Evolutionary conservation across 2,797 vertebrate species (phyloP).

Genomic region (Melopsittacus undulatus): DNA sequence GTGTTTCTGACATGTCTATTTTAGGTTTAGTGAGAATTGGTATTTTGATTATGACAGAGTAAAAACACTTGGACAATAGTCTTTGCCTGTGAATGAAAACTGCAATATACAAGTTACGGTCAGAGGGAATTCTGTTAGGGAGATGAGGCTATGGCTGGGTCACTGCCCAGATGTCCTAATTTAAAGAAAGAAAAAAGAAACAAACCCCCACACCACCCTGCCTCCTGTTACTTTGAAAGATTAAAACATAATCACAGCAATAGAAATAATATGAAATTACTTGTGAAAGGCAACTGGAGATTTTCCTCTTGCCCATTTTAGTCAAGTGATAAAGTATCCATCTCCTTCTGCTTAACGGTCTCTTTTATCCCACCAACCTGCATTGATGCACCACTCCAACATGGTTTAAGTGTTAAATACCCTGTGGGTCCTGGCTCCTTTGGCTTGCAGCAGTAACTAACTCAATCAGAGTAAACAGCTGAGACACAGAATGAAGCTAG

Average conservation of each 20-base stretch:
- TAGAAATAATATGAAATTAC: background rate
- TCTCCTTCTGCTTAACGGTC: background rate
- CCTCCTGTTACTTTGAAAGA: background rate
- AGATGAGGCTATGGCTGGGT: background rate
- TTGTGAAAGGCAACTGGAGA: background rate
- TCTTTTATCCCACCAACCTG: background rate
- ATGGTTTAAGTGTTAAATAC: background rate
- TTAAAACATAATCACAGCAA: background rate
- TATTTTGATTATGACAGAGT: conserved; percentile 60
- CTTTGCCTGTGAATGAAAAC: conserved; percentile 50
- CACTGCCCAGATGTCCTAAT: background rate
- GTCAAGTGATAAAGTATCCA: background rate
- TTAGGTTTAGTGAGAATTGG: conserved; percentile 55
- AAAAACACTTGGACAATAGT: conserved; percentile 43
- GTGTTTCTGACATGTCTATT: conserved; percentile 67
- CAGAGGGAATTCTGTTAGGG: background rate
- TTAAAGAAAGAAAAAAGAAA: background rate
- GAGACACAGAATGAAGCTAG: background rate
- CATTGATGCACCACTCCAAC: background rate
- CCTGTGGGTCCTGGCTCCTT: background rate
- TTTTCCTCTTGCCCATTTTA: conserved; percentile 38
- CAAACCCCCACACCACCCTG: background rate
- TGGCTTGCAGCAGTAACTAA: background rate
- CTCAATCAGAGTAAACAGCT: background rate
- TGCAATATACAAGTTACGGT: background rate